These are phyloP conservation scores for Microplitis deprimator DNA, from an alignment of 2,888 invertebrate species.

Conservation along the genomic window DNA sequence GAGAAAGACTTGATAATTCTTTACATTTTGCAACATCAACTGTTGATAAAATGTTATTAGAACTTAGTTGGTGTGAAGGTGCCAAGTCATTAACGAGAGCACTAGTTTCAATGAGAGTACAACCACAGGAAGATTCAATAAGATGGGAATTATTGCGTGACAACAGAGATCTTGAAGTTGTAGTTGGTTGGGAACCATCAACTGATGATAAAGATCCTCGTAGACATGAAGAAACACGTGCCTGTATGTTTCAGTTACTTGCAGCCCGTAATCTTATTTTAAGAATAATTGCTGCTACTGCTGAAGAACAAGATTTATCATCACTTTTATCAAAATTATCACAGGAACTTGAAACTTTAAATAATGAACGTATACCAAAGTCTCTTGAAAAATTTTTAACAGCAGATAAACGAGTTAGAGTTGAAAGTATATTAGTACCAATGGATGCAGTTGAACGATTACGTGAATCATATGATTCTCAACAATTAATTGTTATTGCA, in stretches of 20 bases:
- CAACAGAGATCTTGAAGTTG: constrained; percentile 68
- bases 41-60: constrained; percentile 80
- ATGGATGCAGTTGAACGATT: constrained; percentile 66
- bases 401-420: constrained; percentile 52
- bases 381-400: constrained; percentile 58
- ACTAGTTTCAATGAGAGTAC: constrained; percentile 63
- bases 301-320: constrained; percentile 55
- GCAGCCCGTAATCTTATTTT: constrained; percentile 63
- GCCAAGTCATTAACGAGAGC: constrained; percentile 56
- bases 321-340: constrained; percentile 57
- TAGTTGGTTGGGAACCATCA: constrained; percentile 67
- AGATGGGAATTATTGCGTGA: constrained; percentile 64
- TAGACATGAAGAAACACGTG: constrained; percentile 63
- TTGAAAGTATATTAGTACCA: constrained; percentile 65
- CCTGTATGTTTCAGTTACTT: constrained; percentile 64
- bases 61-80: constrained; percentile 73
- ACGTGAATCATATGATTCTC: constrained; percentile 64
- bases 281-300: constrained; percentile 63
- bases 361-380: constrained; percentile 58
- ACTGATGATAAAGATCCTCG: constrained; percentile 56
- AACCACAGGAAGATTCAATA: constrained; percentile 63
- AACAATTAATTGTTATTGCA: constrained; percentile 63
- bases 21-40: constrained; percentile 81
- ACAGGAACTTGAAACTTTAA: constrained; percentile 57
- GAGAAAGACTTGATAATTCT: constrained; percentile 85